Conservation (phyloP, 2,888 invertebrate genomes). For the Volucella zonaria region DNA sequence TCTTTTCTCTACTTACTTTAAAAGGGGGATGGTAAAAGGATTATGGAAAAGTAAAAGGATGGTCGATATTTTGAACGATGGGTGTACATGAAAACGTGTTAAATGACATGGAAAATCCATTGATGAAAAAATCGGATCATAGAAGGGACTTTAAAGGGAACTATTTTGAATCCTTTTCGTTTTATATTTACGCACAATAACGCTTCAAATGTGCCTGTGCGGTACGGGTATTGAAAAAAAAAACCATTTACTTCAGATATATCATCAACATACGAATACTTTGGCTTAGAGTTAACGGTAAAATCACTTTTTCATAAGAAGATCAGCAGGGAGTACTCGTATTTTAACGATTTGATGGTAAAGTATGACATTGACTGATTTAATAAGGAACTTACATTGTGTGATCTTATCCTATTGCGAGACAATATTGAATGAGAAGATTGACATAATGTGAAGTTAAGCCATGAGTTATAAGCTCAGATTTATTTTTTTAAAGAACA, state of each 20-base stretch:
- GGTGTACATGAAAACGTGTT: slow-evolving; percentile 44
- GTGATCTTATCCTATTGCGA: too few relatives aligned
- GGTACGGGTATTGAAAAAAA: slow-evolving; percentile 17
- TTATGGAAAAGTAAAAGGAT: slow-evolving; percentile 51
- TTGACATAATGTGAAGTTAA: too few relatives aligned
- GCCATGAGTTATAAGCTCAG: too few relatives aligned
- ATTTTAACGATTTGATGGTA: too few relatives aligned
- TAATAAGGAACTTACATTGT: too few relatives aligned
- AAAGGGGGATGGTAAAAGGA: slow-evolving; percentile 35
- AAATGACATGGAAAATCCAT: slow-evolving; percentile 67
- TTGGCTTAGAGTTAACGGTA: too few relatives aligned
- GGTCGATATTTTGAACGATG: slow-evolving; percentile 32
- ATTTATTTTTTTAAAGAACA: too few relatives aligned
- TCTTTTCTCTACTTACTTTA: slow-evolving; percentile 32
- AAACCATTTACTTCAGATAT: background rate
- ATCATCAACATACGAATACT: too few relatives aligned
- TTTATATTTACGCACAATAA: slow-evolving; percentile 67
- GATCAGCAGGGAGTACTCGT: too few relatives aligned
- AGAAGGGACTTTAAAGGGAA: slow-evolving; percentile 2
- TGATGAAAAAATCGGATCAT: slow-evolving; percentile 63
- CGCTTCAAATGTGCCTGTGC: slow-evolving; percentile 32
- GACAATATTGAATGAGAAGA: too few relatives aligned
- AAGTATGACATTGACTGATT: too few relatives aligned
- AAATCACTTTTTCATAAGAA: too few relatives aligned
- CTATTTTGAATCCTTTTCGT: slow-evolving; percentile 37